Conservation (phyloP, 2,113 vertebrate species). For the Ranitomeya variabilis region DNA sequence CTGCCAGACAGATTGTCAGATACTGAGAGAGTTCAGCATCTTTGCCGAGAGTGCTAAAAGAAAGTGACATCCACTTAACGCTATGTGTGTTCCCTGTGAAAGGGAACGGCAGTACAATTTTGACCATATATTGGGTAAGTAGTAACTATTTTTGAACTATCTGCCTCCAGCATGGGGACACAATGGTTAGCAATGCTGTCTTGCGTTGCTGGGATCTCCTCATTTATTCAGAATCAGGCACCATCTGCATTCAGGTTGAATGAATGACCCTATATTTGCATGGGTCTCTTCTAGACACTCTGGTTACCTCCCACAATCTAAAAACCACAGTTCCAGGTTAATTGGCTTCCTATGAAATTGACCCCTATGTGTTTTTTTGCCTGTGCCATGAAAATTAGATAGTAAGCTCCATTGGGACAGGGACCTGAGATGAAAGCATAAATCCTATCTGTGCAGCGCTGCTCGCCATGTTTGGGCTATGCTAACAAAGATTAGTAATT, state of each 20-base stretch:
- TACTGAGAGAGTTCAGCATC: background rate
- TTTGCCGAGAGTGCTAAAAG: background rate
- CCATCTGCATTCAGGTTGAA: slow-evolving; percentile 14
- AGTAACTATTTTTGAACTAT: background rate
- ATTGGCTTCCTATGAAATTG: slow-evolving; percentile 28
- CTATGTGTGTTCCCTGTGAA: background rate
- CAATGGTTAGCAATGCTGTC: background rate
- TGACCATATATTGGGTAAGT: background rate
- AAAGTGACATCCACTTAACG: background rate
- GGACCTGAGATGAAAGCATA: background rate
- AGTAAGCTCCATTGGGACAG: slow-evolving; percentile 16
- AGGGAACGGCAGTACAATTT: background rate
- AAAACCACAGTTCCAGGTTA: slow-evolving; percentile 7
- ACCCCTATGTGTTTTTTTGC: slow-evolving; percentile 22
- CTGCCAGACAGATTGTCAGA: background rate
- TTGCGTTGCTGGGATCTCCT: background rate
- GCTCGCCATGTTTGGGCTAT: background rate
- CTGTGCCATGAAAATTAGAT: slow-evolving; percentile 23
- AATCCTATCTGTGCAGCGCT: background rate
- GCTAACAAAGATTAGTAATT: background rate
- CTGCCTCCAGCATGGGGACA: background rate
- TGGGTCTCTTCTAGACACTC: slow-evolving; percentile 2
- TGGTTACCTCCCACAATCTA: slow-evolving; percentile 13
- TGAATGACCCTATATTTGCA: background rate
- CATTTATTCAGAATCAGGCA: background rate